Conservation (phyloP, 2,797 vertebrate species). For the Crotalus adamanteus region DNA sequence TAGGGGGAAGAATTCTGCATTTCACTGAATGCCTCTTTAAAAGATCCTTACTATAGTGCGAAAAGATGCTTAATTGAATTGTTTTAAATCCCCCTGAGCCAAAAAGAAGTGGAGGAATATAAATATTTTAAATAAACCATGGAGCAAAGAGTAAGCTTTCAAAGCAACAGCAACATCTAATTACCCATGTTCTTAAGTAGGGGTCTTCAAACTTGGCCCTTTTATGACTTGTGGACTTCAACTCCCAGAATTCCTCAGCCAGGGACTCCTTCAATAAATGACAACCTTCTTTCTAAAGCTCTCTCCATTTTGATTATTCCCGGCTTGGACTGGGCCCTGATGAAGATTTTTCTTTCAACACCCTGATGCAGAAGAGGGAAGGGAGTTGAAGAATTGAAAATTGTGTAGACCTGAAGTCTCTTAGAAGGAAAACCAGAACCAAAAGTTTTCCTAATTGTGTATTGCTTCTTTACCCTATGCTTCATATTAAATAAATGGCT, state of each 20-base stretch:
- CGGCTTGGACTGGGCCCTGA: too few species aligned
- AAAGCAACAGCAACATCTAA: background rate
- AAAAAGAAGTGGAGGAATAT: background rate
- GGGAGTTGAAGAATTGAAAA: background rate
- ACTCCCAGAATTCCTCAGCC: too few species aligned
- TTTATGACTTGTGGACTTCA: too few species aligned
- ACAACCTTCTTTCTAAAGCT: too few species aligned
- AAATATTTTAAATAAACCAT: background rate
- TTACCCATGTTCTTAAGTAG: background rate
- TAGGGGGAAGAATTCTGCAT: constrained; percentile 24
- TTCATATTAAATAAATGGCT: background rate
- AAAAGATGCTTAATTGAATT: background rate
- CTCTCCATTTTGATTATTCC: too few species aligned
- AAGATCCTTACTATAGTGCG: background rate
- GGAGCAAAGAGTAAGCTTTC: background rate
- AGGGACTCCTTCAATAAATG: too few species aligned
- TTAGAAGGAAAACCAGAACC: background rate
- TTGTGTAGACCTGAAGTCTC: background rate
- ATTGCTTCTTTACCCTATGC: background rate
- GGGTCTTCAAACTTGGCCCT: too few species aligned
- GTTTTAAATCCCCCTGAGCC: background rate
- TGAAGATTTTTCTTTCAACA: too few species aligned
- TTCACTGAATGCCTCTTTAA: constrained; percentile 32
- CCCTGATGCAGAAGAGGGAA: too few species aligned
- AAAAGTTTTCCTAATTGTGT: background rate